Evolutionary conservation across 2,888 invertebrate species (phyloP), one percentile per base, ranked within the genome.

Genomic region (Eulithis testata): DNA sequence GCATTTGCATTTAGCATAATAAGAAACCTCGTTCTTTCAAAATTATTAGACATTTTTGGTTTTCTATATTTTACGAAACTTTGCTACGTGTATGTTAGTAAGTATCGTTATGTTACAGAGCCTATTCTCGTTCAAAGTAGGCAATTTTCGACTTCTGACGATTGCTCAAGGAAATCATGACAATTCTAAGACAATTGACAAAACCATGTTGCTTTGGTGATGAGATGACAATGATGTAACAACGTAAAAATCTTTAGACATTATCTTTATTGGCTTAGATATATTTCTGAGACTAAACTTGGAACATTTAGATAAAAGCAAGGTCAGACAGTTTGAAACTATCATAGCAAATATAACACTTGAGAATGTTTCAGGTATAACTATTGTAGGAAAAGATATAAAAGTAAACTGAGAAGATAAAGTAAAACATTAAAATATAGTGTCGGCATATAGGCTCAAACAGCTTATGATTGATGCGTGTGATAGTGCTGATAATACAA

Each of bases 401-500:
- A 44, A 52, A 60, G 37, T 45, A 60, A 54, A 54, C 53, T 8
- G 8, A 40, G 36, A 59, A 60, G 60, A 50, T 60, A 47, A 58
- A 58, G 11, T 40, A 14, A 27, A 53, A 55, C 55, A 56, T 60
- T 36, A 52, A 60, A 56, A 36, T 4, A 37, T 14, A 51, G 40
- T 60, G 60, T 52, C 56, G 65, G 56, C 55, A 45, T 51, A 12
- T 31, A 47, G 52, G 50, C 49, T 50, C 31, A 31, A 44, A 60
- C 56, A 57, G 52, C 37, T 51, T 57, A 53, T 65, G 65, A 65
- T 65, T 57, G 65, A 65, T 61, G 47, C 36, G 31, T 43, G 3
- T 49, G 56, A 61, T 65, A 65, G 36, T 44, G 43, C 52, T 65
- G 60, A 65, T 65, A 65, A 60, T 50, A 55, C 27, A 49, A 51